Conservation (phyloP, 2,113 vertebrate genomes). For the Cyanoliseus patagonus region DNA sequence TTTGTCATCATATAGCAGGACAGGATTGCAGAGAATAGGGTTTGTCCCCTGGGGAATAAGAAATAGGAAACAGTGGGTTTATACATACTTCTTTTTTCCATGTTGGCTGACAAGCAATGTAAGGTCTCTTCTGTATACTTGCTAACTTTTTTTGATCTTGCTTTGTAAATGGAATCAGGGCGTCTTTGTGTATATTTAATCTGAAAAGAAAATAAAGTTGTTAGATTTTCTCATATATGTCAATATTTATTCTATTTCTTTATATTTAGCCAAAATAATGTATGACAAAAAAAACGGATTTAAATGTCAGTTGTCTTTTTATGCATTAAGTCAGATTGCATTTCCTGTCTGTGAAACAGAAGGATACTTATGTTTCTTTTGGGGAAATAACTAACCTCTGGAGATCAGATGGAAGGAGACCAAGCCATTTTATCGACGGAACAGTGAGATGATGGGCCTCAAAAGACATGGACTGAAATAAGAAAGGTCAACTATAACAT, state of each 20-base stretch:
- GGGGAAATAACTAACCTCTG: slow-evolving; percentile 79
- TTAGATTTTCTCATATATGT: not conserved
- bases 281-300: not conserved
- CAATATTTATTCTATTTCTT: not conserved
- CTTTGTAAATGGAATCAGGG: slow-evolving; percentile 85
- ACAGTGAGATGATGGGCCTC: slow-evolving; percentile 93
- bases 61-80: not conserved
- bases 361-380: not conserved
- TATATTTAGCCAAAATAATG: not conserved
- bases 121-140: slow-evolving; percentile 87
- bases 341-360: not conserved
- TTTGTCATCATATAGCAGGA: not conserved
- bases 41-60: not conserved
- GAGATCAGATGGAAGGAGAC: slow-evolving; percentile 96
- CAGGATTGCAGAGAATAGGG: not conserved
- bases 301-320: not conserved
- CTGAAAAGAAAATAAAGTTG: slow-evolving; percentile 62
- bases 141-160: slow-evolving; percentile 86
- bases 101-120: slow-evolving; percentile 80
- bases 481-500: not conserved
- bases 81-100: slow-evolving; percentile 88
- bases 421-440: slow-evolving; percentile 93
- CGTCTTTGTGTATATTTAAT: slow-evolving; percentile 80
- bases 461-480: slow-evolving; percentile 93
- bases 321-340: not conserved